Conservation (phyloP, 2,797 vertebrate species). For the Chelon labrosus region DNA sequence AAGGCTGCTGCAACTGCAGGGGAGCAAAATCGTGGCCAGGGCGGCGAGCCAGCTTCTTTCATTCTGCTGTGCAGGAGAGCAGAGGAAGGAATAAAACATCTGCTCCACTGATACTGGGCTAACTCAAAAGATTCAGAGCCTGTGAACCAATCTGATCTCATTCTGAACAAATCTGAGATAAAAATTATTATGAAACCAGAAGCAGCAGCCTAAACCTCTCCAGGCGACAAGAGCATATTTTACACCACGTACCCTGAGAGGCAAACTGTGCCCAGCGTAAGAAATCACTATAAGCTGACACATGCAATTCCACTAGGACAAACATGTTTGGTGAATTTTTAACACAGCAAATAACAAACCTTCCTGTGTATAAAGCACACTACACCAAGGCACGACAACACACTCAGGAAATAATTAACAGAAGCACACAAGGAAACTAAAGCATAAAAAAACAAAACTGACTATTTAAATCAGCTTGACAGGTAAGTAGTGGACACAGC, state of each 20-base stretch:
- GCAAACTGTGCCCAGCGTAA: background rate
- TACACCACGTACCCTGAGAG: no score
- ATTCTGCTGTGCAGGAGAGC: constrained; percentile 58
- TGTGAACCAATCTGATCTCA: constrained; percentile 33
- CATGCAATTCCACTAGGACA: background rate
- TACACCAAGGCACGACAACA: background rate
- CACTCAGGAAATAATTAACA: background rate
- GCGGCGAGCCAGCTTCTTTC: constrained; percentile 50
- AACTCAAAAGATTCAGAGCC: constrained; percentile 47
- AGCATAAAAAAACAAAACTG: background rate
- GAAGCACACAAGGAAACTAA: background rate
- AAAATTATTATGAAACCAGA: constrained; percentile 32
- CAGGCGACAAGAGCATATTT: no score
- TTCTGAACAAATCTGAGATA: constrained; percentile 41
- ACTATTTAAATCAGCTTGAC: constrained; percentile 12
- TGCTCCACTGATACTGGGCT: constrained; percentile 55
- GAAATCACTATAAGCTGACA: constrained; percentile 15
- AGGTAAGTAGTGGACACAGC: constrained; percentile 38
- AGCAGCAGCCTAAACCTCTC: no score
- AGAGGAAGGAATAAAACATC: constrained; percentile 68
- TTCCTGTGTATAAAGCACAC: background rate
- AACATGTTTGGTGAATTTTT: background rate
- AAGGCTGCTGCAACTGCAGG: constrained; percentile 57
- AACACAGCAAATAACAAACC: background rate
- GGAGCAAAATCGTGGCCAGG: constrained; percentile 46